A percentile compares a stretch with the other conserved stretches of the same genome.
Conservation (phyloP, 2,888 invertebrate species). For the Synanthedon vespiformis region DNA sequence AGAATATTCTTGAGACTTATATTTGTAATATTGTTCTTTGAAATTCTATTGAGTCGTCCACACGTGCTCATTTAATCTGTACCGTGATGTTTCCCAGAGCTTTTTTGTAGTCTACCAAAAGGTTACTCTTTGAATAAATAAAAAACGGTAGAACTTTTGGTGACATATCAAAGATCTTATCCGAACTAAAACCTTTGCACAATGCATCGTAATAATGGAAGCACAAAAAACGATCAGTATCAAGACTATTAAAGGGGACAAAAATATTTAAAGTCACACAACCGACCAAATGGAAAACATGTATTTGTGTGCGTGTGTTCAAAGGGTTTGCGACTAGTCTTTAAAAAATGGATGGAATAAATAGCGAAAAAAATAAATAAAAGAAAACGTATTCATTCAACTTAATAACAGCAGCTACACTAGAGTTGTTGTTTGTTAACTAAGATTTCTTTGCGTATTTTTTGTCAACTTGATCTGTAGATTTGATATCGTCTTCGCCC, state of each 20-base stretch:
- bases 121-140: conserved; percentile 50
- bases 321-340: conserved; percentile 53
- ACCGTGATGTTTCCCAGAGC: conserved; percentile 26
- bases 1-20: not conserved
- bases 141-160: conserved; percentile 48
- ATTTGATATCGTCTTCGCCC: conserved; percentile 56
- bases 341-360: conserved; percentile 42
- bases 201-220: conserved; percentile 58
- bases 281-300: conserved; percentile 40
- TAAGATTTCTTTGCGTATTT: conserved; percentile 39
- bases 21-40: not conserved
- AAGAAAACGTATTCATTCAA: conserved; percentile 51
- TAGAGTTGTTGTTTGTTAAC: conserved; percentile 28
- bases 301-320: conserved; percentile 36
- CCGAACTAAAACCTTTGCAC: conserved; percentile 59
- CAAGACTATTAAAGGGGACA: conserved; percentile 59
- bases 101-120: conserved; percentile 44
- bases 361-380: conserved; percentile 36
- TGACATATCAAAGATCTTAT: conserved; percentile 68
- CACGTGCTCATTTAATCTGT: conserved; percentile 10
- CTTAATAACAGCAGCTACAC: conserved; percentile 65
- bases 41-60: conserved; percentile 12
- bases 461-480: conserved; percentile 63
- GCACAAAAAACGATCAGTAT: conserved; percentile 65
- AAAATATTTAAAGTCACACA: conserved; percentile 51